phyloP scores from a whole-genome alignment of 2,797 vertebrate species.

The Chelidonichthys spinosus region DNA sequence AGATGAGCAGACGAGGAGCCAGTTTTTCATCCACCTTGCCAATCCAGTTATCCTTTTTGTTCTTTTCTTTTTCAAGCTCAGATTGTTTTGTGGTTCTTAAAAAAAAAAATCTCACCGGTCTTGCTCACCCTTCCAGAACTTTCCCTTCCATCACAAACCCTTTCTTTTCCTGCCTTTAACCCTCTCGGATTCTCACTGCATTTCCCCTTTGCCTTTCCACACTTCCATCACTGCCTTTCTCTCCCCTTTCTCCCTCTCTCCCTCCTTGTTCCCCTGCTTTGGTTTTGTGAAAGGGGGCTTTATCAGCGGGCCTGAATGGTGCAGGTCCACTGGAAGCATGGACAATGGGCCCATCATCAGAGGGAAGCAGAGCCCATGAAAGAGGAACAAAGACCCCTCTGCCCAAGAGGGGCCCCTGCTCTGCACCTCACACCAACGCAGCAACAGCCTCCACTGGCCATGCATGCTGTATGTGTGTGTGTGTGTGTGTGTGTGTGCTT shows the following conservation, averaged over 20 bases:
- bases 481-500: conserved; percentile 36
- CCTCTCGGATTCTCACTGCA: conserved; percentile 35
- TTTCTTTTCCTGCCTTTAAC: conserved; percentile 52
- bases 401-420: conserved; percentile 75
- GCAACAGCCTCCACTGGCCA: conserved; percentile 62
- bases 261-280: conserved; percentile 61
- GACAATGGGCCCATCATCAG: conserved; percentile 83
- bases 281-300: conserved; percentile 76
- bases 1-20: conserved; percentile 48
- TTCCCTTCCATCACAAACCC: conserved; percentile 38
- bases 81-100: conserved; percentile 18
- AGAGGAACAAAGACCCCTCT: conserved; percentile 75
- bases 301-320: conserved; percentile 78
- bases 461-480: conserved; percentile 48
- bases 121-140: conserved; percentile 40
- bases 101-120: conserved; percentile 32
- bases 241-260: conserved; percentile 47
- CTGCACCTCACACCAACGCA: conserved; percentile 66
- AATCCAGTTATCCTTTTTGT: conserved; percentile 44
- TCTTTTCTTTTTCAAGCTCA: conserved; percentile 17
- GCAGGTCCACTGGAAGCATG: conserved; percentile 74
- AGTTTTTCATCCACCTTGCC: conserved; percentile 33
- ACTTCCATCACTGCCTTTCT: conserved; percentile 72
- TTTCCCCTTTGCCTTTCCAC: conserved; percentile 75
- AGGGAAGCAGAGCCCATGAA: conserved; percentile 80